A percentile compares a stretch with the other conserved stretches of the same genome.
Evolutionary conservation across 2,888 invertebrate species (phyloP).

Genomic region (Micropterix aruncella): DNA sequence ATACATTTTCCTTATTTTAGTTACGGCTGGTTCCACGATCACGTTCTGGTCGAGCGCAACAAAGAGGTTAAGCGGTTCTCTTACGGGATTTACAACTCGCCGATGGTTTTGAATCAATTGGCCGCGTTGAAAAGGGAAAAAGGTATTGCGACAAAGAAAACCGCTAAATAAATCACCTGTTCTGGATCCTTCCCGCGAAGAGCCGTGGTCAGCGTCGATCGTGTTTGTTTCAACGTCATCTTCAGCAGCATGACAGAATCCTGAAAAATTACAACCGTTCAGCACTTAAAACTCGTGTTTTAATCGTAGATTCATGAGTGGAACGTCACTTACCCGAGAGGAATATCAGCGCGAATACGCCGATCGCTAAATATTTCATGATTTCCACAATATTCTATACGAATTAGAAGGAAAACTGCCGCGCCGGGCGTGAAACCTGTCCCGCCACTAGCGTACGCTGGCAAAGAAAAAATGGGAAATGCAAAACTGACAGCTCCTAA

Average conservation of each 20-base stretch:
- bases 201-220: conserved; percentile 67
- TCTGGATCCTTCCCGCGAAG: conserved; percentile 75
- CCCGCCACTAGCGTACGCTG: too few relatives aligned
- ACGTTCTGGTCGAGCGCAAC: conserved; percentile 15
- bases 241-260: conserved; percentile 25
- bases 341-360: conserved; percentile 25
- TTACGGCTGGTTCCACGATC: conserved; percentile 32
- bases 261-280: conserved; percentile 18
- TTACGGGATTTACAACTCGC: conserved; percentile 32
- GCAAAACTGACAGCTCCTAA: too few relatives aligned
- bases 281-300: neutral
- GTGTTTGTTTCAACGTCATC: conserved; percentile 42
- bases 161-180: conserved; percentile 46
- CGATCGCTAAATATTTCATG: conserved; percentile 29
- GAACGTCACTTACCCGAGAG: conserved; percentile 23
- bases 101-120: conserved; percentile 28
- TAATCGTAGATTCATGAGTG: neutral
- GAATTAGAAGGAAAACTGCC: neutral
- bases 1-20: conserved; percentile 17
- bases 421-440: neutral
- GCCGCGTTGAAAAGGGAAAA: conserved; percentile 23
- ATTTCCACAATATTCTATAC: conserved; percentile 3
- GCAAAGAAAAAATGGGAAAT: too few relatives aligned
- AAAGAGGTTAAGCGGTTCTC: conserved; percentile 20
- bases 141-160: too few relatives aligned